These are phyloP conservation scores for Rafetus swinhoei DNA, from an alignment of 2,113 vertebrate genomes.

Conservation along the genomic window DNA sequence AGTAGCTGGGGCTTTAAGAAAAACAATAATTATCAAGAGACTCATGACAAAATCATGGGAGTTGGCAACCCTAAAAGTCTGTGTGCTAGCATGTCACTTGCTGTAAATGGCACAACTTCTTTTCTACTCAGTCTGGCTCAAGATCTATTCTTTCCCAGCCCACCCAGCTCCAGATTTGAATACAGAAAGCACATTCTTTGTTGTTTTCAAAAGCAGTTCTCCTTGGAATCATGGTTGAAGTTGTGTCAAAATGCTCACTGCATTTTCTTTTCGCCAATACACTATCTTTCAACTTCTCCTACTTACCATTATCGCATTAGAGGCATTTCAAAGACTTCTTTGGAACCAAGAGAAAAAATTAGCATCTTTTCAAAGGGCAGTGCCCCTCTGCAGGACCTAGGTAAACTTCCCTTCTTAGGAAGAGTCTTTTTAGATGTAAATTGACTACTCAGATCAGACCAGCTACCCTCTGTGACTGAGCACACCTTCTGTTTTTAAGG, in stretches of 20 bases:
- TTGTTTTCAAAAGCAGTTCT: constrained; percentile 60
- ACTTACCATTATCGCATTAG: constrained; percentile 70
- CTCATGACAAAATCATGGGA: no score
- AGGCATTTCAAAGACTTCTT: constrained; percentile 72
- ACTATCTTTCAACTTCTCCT: constrained; percentile 61
- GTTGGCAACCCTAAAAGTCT: constrained; percentile 3
- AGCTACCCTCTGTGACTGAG: constrained; percentile 36
- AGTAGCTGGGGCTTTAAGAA: no score
- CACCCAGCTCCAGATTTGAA: neutral
- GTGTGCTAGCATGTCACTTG: constrained; percentile 28
- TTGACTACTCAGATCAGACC: constrained; percentile 43
- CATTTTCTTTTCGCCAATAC: constrained; percentile 49
- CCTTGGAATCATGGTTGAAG: constrained; percentile 58
- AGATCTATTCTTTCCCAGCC: constrained; percentile 43
- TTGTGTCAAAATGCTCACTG: constrained; percentile 57
- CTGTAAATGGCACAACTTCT: constrained; percentile 33
- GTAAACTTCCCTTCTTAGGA: constrained; percentile 71
- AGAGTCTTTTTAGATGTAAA: constrained; percentile 59
- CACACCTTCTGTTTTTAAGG: neutral
- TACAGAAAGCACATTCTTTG: constrained; percentile 44
- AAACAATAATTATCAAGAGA: no score
- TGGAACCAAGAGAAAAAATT: constrained; percentile 66
- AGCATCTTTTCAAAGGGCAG: constrained; percentile 62
- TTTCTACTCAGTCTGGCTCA: constrained; percentile 1
- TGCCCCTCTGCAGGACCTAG: constrained; percentile 34